These are phyloP conservation scores for Otus sunia DNA, from an alignment of 2,113 vertebrate species.

Conservation along the genomic window DNA sequence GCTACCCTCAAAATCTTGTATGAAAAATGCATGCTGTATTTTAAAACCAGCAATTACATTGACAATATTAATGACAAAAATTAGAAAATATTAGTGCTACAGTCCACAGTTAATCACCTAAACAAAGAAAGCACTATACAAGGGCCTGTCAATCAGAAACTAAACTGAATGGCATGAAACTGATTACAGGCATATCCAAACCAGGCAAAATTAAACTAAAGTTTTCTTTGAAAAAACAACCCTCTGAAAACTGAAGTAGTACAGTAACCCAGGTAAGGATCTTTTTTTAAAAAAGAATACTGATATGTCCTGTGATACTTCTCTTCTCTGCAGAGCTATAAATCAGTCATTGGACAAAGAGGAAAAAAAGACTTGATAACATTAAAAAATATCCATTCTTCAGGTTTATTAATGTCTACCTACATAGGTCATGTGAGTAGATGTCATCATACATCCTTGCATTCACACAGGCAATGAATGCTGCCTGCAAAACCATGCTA, in stretches of 20 bases:
- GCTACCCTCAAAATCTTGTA: not conserved
- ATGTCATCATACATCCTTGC: not conserved
- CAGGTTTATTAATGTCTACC: not conserved
- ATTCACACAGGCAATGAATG: not conserved
- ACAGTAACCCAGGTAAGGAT: not conserved
- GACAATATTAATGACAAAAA: not conserved
- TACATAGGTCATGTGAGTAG: not conserved
- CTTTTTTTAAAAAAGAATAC: not conserved
- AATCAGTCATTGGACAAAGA: not conserved
- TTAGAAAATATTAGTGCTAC: not conserved
- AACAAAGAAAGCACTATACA: not conserved
- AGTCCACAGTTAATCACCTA: not conserved
- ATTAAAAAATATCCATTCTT: not conserved
- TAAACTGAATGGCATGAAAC: not conserved
- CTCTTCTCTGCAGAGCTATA: not conserved
- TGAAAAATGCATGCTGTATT: not conserved
- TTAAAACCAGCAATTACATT: not conserved
- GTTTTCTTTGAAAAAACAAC: not conserved
- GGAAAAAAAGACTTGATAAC: not conserved
- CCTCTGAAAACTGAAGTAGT: not conserved
- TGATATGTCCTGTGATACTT: not conserved
- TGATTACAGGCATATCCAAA: not conserved
- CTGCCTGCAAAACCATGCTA: not conserved
- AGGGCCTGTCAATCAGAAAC: not conserved
- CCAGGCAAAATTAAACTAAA: not conserved